phyloP scores from a whole-genome alignment of 2,888 invertebrate genomes.

The Syrista parreyssii region DNA sequence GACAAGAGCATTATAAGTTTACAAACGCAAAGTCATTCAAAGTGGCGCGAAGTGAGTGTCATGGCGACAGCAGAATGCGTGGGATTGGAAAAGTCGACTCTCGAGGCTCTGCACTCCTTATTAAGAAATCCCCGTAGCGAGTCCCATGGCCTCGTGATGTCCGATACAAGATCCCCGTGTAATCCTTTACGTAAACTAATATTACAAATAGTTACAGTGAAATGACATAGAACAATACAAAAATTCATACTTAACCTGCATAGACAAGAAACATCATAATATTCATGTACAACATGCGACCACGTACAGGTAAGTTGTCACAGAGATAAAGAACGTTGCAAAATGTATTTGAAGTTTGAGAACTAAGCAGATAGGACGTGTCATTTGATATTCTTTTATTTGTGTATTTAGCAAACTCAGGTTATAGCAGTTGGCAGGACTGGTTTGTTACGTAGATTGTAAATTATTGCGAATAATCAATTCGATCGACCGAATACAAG shows the following conservation, averaged over 20 bases:
- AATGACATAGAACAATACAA: not conserved
- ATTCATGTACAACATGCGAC: not conserved
- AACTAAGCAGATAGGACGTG: not conserved
- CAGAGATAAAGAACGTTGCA: not conserved
- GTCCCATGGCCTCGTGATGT: not conserved
- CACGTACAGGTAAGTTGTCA: not conserved
- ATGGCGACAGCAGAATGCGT: conserved; percentile 28
- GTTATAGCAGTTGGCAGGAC: not conserved
- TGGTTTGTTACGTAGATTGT: not conserved
- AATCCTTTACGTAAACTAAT: not conserved
- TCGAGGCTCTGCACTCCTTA: conserved; percentile 47
- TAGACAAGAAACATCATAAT: not conserved
- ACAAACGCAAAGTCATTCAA: not conserved
- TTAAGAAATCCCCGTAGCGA: conserved; percentile 40
- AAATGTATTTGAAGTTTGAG: not conserved
- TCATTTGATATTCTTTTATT: not conserved
- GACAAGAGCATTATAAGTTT: not conserved
- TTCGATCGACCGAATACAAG: conserved; percentile 21
- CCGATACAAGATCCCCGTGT: not conserved
- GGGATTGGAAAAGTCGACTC: conserved; percentile 47
- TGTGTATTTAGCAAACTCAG: not conserved
- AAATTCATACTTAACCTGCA: not conserved
- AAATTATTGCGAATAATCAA: not conserved
- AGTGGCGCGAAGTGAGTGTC: not conserved
- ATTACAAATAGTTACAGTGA: not conserved